Evolutionary conservation across 2,113 vertebrate species (phyloP), one percentile per base, ranked within the genome.

Genomic region (Columbina picui): DNA sequence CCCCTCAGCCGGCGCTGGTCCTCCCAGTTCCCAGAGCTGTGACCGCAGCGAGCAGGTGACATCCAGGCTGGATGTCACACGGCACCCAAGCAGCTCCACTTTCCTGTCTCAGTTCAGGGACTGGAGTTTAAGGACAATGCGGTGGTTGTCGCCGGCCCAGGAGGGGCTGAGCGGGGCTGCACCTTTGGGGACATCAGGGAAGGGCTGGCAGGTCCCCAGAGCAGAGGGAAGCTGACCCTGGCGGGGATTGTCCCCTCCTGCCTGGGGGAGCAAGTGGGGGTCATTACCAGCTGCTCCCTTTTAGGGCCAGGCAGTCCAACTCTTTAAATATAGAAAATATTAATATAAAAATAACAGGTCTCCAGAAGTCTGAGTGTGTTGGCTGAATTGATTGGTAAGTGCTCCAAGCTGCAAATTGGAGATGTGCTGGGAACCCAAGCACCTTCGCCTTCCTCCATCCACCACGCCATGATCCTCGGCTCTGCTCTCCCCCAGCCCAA

Each of bases 31-130:
- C 32, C 57, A 27, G 39, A 34, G 53, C 52, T 19, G 30, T 4
- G 8, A 11, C 68, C 29, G 2, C 0, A 0, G 27, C 32, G 19
- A 41, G 18, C 1, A 1, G 1, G 9, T 26, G 27, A 18, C 68
- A 36, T 2, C 52, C 4, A 1, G n/a, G 38, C n/a, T 23, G 20
- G 29, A n/a, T 43, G 43, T 18, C 43, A 43, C 43, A 43, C 43
- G 47, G 6, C 71, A 53, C 22, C 50, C 1, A 1, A 19, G 34
- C 14, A 15, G 63, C 19, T 15, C 32, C 4, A 1, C 4, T 32
- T 11, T 8, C 21, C 45, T 29, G 29, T 34, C 10, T 7, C 39
- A 21, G 11, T 7, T 8, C 49, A 29, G 29, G 36, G n/a, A 3
- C n/a, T 3, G 12, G 21, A 36, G n/a, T 10, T 49, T 1, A 21